These are phyloP conservation scores for Hyaena hyaena DNA, from an alignment of 2,113 vertebrate genomes.

Conservation along the genomic window DNA sequence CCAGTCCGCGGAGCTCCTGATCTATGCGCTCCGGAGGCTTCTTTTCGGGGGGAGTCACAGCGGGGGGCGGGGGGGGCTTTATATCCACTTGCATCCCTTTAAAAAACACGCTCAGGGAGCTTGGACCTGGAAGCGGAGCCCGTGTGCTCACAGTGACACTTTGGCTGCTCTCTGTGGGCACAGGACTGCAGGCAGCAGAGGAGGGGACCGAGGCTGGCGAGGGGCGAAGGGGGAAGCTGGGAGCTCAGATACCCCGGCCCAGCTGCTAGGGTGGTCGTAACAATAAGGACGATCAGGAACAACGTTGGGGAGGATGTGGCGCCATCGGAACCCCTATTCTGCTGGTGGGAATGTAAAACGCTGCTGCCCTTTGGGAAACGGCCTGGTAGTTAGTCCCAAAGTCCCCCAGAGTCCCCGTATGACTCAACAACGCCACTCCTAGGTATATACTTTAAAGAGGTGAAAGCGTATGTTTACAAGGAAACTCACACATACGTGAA, in stretches of 20 bases:
- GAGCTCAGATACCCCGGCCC: not conserved
- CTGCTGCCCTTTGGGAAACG: not conserved
- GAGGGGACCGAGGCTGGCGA: not conserved
- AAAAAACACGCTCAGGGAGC: not conserved
- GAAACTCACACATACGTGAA: not conserved
- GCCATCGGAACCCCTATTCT: not conserved
- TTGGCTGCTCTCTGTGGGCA: not conserved
- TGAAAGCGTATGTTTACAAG: not conserved
- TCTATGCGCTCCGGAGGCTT: not conserved
- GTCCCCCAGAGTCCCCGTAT: not conserved
- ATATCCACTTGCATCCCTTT: not conserved
- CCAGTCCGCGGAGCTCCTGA: not conserved
- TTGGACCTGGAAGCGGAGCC: not conserved
- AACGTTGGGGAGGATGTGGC: not conserved
- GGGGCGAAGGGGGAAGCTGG: not conserved
- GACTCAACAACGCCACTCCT: not conserved
- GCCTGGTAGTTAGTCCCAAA: not conserved
- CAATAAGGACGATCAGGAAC: not conserved
- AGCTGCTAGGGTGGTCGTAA: not conserved
- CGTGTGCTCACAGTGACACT: accelerated
- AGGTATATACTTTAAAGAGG: not conserved
- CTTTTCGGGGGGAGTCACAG: not conserved
- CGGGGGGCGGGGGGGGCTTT: not conserved
- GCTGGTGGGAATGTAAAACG: not conserved
- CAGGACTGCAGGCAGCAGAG: not conserved